These are phyloP conservation scores for Synodontis membranacea DNA, from an alignment of 2,113 vertebrate species.

Conservation along the genomic window DNA sequence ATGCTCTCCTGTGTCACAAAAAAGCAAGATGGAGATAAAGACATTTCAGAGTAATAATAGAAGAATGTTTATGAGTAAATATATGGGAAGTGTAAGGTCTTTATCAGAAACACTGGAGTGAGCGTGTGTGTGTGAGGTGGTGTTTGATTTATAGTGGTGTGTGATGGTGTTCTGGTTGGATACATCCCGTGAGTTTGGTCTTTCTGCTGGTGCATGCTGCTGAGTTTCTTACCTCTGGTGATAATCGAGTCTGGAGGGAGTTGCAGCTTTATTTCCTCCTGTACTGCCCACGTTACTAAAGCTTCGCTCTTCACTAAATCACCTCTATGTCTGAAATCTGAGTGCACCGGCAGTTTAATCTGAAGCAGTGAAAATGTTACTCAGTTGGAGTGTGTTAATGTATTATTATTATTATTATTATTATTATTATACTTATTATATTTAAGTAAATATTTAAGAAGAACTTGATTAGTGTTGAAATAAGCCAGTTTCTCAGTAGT, in stretches of 20 bases:
- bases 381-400: not conserved
- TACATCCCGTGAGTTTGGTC: not conserved
- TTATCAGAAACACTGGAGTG: not conserved
- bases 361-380: not conserved
- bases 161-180: not conserved
- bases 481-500: not conserved
- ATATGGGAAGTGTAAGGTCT: not conserved
- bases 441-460: too few species aligned
- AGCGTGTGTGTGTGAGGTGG: not conserved
- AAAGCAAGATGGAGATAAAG: not conserved
- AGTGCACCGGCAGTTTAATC: not conserved
- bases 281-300: not conserved
- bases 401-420: too few species aligned
- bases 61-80: not conserved
- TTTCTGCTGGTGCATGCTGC: slow-evolving; percentile 8
- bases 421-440: too few species aligned
- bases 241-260: not conserved
- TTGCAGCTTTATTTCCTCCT: not conserved
- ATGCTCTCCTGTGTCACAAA: not conserved
- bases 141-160: not conserved
- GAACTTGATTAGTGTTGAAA: not conserved
- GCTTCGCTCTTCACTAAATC: not conserved
- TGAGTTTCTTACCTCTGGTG: not conserved
- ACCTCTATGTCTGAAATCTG: not conserved
- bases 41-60: not conserved